Percentiles rank a stretch among this genome's conserved stretches.
phyloP scores from a whole-genome alignment of 1,140 invertebrate species.

The Ridgeia piscesae region DNA sequence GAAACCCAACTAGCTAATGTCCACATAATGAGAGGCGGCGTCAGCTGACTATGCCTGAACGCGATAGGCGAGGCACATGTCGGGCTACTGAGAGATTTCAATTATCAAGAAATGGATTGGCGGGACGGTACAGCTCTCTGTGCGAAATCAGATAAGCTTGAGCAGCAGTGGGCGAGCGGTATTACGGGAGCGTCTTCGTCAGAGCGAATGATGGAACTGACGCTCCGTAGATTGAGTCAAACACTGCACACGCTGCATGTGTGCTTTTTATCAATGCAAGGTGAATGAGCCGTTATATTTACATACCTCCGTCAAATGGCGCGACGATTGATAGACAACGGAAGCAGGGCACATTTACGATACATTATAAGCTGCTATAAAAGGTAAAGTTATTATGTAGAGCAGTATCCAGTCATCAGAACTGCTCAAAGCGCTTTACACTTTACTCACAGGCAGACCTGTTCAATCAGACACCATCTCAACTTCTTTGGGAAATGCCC shows the following conservation, averaged over 20 bases:
- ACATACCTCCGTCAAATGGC: background rate
- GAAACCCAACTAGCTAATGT: background rate
- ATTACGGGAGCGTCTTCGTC: background rate
- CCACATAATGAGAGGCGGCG: background rate
- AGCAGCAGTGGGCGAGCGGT: background rate
- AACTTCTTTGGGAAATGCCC: too few relatives aligned
- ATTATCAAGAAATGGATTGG: background rate
- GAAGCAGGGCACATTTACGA: background rate
- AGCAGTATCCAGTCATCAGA: too few relatives aligned
- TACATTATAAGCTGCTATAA: background rate
- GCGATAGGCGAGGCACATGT: background rate
- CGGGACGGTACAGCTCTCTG: background rate
- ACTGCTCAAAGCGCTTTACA: too few relatives aligned
- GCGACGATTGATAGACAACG: background rate
- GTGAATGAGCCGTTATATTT: background rate
- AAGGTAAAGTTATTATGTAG: too few relatives aligned
- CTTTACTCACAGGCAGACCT: too few relatives aligned
- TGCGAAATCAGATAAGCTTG: background rate
- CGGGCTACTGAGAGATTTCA: background rate
- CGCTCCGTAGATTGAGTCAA: background rate
- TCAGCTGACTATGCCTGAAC: background rate
- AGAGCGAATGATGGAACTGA: background rate
- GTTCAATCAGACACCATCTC: too few relatives aligned
- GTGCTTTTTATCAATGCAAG: background rate
- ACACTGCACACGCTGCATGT: background rate